phyloP scores from a whole-genome alignment of 2,797 vertebrate species.

The Pangasius macronema region DNA sequence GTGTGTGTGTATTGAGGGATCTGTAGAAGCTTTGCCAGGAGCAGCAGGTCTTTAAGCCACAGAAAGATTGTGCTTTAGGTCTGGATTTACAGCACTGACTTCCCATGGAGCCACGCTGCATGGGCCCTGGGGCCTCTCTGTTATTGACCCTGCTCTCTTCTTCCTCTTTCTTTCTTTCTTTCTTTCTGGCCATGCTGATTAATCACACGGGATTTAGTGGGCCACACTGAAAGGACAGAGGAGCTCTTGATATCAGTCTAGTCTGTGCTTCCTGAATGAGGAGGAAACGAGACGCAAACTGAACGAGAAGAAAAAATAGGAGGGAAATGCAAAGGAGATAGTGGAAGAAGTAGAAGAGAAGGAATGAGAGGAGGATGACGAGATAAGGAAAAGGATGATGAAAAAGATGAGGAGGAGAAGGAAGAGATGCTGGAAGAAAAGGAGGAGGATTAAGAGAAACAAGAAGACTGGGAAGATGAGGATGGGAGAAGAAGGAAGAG shows the following conservation, averaged over 20 bases:
- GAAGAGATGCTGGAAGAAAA: not conserved
- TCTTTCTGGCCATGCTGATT: not conserved
- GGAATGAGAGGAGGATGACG: not conserved
- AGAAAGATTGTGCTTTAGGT: constrained; percentile 29
- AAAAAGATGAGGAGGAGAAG: not conserved
- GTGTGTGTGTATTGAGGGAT: not conserved
- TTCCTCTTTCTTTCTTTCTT: constrained; percentile 4
- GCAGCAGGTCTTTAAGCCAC: constrained; percentile 13
- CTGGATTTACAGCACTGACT: constrained; percentile 26
- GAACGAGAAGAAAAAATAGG: not conserved
- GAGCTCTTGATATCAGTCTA: constrained; percentile 13
- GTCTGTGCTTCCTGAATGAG: not conserved
- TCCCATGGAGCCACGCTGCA: constrained; percentile 13
- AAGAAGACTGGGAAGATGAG: not conserved
- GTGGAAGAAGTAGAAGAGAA: not conserved
- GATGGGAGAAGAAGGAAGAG: not conserved
- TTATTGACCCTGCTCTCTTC: constrained; percentile 20
- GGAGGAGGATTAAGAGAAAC: not conserved
- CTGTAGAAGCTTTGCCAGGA: constrained; percentile 25
- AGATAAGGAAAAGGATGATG: too few species aligned
- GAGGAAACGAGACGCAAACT: not conserved
- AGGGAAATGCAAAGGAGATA: not conserved
- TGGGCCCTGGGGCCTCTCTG: constrained; percentile 27
- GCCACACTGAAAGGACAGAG: constrained; percentile 22
- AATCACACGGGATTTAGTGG: not conserved